phyloP scores from a whole-genome alignment of 35 echinoderm and acorn worm species.

The Acanthaster planci region DNA sequence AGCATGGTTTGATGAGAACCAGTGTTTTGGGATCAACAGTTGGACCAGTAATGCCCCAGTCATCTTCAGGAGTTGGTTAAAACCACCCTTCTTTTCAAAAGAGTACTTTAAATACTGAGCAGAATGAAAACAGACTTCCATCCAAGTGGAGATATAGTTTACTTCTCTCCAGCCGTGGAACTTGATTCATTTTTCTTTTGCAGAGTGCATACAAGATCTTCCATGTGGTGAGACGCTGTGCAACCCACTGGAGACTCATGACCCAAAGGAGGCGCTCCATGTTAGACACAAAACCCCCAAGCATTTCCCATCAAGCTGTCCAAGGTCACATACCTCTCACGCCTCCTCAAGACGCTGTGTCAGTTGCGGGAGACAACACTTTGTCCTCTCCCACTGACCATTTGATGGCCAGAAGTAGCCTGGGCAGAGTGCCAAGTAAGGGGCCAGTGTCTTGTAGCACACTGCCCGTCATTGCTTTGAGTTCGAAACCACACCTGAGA shows the following conservation, averaged over 20 bases:
- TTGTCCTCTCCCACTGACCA: too few species aligned
- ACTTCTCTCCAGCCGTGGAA: too few species aligned
- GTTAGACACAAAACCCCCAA: background rate
- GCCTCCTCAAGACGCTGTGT: background rate
- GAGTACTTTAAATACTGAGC: background rate
- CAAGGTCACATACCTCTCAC: background rate
- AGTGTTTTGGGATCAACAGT: too few species aligned
- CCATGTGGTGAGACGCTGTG: constrained; percentile 73
- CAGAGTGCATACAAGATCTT: constrained; percentile 65
- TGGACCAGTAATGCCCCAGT: too few species aligned
- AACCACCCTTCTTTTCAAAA: too few species aligned
- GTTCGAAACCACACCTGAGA: background rate
- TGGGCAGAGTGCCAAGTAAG: background rate
- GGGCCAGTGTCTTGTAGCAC: background rate
- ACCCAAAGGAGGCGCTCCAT: constrained; percentile 30
- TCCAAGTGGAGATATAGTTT: too few species aligned
- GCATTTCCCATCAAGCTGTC: background rate
- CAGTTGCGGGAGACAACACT: background rate
- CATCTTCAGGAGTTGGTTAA: too few species aligned
- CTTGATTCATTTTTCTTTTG: background rate
- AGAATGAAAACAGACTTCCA: too few species aligned
- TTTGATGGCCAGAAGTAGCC: background rate
- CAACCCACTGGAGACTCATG: constrained; percentile 67
- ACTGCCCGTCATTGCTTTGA: background rate
- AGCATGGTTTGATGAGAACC: too few species aligned